Base-by-base conservation (phyloP, 2,888 invertebrate genomes). In the Hirtodrosophila confusa region DNA sequence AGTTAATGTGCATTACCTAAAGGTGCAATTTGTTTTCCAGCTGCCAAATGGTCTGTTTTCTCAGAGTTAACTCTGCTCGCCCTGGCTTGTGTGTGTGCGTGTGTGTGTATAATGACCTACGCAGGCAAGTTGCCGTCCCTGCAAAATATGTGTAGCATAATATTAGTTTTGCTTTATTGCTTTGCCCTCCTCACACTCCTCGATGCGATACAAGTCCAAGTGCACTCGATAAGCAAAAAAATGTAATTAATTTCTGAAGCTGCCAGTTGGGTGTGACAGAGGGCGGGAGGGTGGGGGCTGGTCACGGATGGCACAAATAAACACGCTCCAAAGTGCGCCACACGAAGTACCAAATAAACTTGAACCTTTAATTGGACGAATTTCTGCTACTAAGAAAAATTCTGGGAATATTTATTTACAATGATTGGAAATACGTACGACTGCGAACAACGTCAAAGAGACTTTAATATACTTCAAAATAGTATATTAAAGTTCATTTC, bases 1-100 rank as follows among this genome's bases (percentile, higher is more conserved):
- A 69, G 57, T 67, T 74, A 56, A 62, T 73, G 74, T 73, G 45
- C 60, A 76, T 80, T 63, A 77, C 69, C 64, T 50, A 61, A 69
- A 77, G 71, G 77, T 79, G 66, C 70, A 82, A 85, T 87, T 86
- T 83, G 73, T 78, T 68, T 44, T 51, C 39, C 68, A 53, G 51
- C 50, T 50, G 61, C 41, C 61, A 56, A 61, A 61, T 66, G 48
- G 23, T 37, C 40, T 37, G 48, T 11, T 36, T 49, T 45, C 64
- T 64, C 44, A 54, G n/a, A 27, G 17, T 41, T 7, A 41, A 11
- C 55, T 47, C 54, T 33, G 27, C 11, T 27, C 0, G 12, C 23
- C 6, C 35, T 45, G 31, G 9, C 43, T 45, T 7, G 47, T 17
- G 27, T 54, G 27, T 40, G 31, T 58, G 40, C 33, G 37, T 39